Evolutionary conservation across 2,888 invertebrate genomes (phyloP), one percentile per base, ranked within the genome.

Genomic region (Euproctis similis): DNA sequence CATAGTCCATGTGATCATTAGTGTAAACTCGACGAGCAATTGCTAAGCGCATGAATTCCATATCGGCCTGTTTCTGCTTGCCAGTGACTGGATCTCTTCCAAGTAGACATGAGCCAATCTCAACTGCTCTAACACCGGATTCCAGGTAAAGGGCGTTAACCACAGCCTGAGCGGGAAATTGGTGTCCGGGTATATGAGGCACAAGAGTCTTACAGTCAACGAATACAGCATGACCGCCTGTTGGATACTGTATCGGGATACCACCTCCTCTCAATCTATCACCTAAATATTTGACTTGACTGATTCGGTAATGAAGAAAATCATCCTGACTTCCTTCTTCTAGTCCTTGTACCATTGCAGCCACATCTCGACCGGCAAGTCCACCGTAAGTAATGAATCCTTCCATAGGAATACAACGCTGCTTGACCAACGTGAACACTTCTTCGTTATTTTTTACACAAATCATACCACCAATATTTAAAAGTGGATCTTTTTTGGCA

Each of bases 1-100:
- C 12, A 21, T 30, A 34, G 24, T 34, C 34, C 26, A 34, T 34
- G 16, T 34, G 34, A 17, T 34, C 34, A 26, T 34, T 34, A 4
- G 34, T 34, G 24, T 34, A 34, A 18, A 34, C 34, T 7, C 29
- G 34, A 10, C 34, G 34, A 17, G 34, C 9, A n/a, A 34, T 26
- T 8, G 34, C 12, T 20, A 34, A 30, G 8, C 29, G 26, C 20
- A 30, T 22, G 9, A 34, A 30, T 26, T 34, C 34, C 34, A 29
- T 30, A 16, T 26, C 8, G 16, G 12, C 12, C 8, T 26, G 26
- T 30, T 34, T 34, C 26, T 34, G 34, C 3, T 9, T 16, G 6
- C 10, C 19, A 19, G 26, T 34, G 19, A 24, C 12, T 1, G 29
- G 34, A 24, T 34, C 28, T 22, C 29, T 29, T 7, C 34, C 34